These are phyloP conservation scores for Belgica antarctica DNA, from an alignment of 2,888 invertebrate genomes.

Conservation along the genomic window DNA sequence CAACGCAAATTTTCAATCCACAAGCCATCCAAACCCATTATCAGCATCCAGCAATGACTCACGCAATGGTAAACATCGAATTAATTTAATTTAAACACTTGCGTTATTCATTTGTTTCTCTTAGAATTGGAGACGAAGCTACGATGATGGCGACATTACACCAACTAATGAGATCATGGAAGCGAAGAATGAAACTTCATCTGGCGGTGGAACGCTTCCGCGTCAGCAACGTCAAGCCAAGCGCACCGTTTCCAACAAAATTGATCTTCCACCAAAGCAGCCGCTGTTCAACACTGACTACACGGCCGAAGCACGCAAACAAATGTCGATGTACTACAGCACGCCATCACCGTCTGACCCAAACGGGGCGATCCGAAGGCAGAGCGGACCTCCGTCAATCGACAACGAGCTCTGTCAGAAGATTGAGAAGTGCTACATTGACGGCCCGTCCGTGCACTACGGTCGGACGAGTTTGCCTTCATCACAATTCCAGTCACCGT, in stretches of 20 bases:
- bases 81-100: conserved; percentile 23
- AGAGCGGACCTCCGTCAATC: neutral
- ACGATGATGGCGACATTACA: conserved; percentile 88
- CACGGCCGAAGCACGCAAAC: conserved; percentile 36
- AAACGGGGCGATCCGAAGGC: neutral
- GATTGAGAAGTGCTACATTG: conserved; percentile 33
- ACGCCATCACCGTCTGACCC: conserved; percentile 12
- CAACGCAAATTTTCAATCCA: conserved; percentile 7
- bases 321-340: conserved; percentile 40
- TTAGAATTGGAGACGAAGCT: conserved; percentile 69
- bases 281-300: conserved; percentile 48
- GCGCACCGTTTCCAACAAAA: conserved; percentile 55
- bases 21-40: neutral
- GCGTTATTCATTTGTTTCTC: conserved; percentile 33
- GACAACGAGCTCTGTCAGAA: conserved; percentile 30
- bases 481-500: conserved; percentile 18
- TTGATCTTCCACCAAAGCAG: conserved; percentile 57
- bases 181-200: conserved; percentile 52
- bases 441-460: conserved; percentile 27
- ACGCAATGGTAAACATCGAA: conserved; percentile 30
- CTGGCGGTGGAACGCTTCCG: conserved; percentile 82
- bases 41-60: conserved; percentile 5
- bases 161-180: conserved; percentile 73
- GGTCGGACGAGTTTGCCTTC: neutral
- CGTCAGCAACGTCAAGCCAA: conserved; percentile 64